These are phyloP conservation scores for Cryptoleucopteryx plumbea DNA, from an alignment of 2,113 vertebrate genomes.

Conservation along the genomic window DNA sequence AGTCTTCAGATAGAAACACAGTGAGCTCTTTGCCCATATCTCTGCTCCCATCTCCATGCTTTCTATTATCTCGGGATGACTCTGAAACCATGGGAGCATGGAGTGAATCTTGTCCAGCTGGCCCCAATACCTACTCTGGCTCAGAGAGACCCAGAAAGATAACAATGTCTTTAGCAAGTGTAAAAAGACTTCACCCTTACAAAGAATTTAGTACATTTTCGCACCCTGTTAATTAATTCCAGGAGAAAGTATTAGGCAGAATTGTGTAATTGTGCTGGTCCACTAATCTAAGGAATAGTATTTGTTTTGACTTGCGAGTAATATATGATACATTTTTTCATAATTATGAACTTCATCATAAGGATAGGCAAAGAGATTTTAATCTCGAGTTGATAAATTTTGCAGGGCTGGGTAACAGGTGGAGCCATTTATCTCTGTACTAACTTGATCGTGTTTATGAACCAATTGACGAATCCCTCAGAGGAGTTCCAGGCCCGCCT, in stretches of 20 bases:
- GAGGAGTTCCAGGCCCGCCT: not conserved
- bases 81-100: not conserved
- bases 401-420: conserved; percentile 30
- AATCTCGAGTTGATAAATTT: conserved; percentile 56
- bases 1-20: conserved; percentile 13
- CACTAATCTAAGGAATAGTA: conserved; percentile 27
- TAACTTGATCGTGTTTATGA: not conserved
- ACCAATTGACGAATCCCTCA: not conserved
- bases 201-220: conserved; percentile 20
- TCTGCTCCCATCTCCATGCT: conserved; percentile 12
- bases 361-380: conserved; percentile 53
- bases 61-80: conserved; percentile 28
- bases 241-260: conserved; percentile 8
- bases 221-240: not conserved
- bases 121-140: not conserved
- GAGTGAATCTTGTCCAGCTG: conserved; percentile 37
- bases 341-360: conserved; percentile 56
- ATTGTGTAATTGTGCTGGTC: conserved; percentile 43
- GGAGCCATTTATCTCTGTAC: conserved; percentile 33
- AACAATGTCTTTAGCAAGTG: not conserved
- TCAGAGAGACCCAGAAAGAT: not conserved
- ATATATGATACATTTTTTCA: conserved; percentile 50
- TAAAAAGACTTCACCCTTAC: conserved; percentile 33
- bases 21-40: not conserved
- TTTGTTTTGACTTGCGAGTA: conserved; percentile 63